Evolutionary conservation across 2,888 invertebrate genomes (phyloP).

Genomic region (Neoscelio sp.): DNA sequence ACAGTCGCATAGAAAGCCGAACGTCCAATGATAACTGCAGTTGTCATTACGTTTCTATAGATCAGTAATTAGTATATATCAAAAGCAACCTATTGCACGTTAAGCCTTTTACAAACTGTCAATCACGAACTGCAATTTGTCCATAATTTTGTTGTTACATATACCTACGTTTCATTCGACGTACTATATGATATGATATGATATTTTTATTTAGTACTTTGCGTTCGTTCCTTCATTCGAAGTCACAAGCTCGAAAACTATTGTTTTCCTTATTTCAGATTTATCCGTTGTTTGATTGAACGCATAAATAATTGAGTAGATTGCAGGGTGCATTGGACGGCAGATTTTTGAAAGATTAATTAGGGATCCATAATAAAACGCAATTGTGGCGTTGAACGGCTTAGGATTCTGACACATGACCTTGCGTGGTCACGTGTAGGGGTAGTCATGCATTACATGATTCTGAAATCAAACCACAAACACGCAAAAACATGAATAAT

Average conservation of each 20-base stretch:
- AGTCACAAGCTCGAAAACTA: too few relatives aligned
- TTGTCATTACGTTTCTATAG: conserved; percentile 34
- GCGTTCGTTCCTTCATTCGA: not conserved
- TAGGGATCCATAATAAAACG: conserved; percentile 42
- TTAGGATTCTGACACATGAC: conserved; percentile 57
- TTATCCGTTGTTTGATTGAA: conserved; percentile 27
- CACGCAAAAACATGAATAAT: conserved; percentile 60
- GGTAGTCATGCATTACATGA: conserved; percentile 47
- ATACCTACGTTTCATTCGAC: conserved; percentile 4
- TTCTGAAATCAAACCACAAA: conserved; percentile 54
- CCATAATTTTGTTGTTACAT: conserved; percentile 38
- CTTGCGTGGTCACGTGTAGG: conserved; percentile 55
- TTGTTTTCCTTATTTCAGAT: too few relatives aligned
- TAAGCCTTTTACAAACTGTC: conserved; percentile 35
- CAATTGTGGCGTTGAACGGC: conserved; percentile 31
- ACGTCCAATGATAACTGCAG: conserved; percentile 15
- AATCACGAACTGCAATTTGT: conserved; percentile 40
- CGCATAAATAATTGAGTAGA: conserved; percentile 31
- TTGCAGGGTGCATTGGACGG: conserved; percentile 22
- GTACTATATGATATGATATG: too few relatives aligned
- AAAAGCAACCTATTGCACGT: too few relatives aligned
- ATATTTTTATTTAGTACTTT: not conserved
- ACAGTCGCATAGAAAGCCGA: conserved; percentile 17
- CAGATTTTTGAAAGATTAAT: conserved; percentile 60
- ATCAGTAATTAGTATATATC: conserved; percentile 56